Base-by-base conservation (phyloP, 2,113 vertebrate species). In the Motacilla tschutschensis region DNA sequence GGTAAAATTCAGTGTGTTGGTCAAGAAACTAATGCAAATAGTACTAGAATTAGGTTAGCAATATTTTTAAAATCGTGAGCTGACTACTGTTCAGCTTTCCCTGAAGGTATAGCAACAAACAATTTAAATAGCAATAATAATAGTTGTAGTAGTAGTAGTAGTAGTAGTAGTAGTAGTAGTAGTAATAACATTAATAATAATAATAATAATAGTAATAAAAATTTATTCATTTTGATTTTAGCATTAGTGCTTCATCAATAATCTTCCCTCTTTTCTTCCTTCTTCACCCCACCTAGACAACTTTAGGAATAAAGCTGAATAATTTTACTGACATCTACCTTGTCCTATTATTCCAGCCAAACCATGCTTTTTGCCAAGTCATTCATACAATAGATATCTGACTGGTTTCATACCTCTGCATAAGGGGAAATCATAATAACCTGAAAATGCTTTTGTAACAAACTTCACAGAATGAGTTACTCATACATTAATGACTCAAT, bases 141-240 rank as follows among this genome's bases (percentile, higher is more conserved):
- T 11, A n/a, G 0, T n/a, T 22, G 0, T 28, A 41, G 1, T 29
- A 63, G 3, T 28, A 41, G 1, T 59, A 38, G 5, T 38, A 38
- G 5, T n/a, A 29, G 5, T 5, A 20, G 3, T 16, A 35, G 1
- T 20, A 38, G 5, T 46, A 44, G 19, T 46, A 46, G 12, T 46
- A 47, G 7, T 46, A 46, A 12, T 16, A 33, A 33, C 33, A 33
- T 33, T 33, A 33, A 33, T 33, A 33, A 33, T 33, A 33, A 33
- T 33, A 33, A 33, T 33, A 33, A 1, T 36, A 14, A 2, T 26
- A 26, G 3, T 11, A 48, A 16, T 36, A 17, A 38, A 36, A 11
- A 29, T 70, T 69, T 38, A 36, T 73, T 80, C 8, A 53, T 78
- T 91, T 85, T 50, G 10, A 74, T 84, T 84, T 81, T 57, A 71